Percentiles rank a stretch among this genome's conserved stretches.
These are phyloP conservation scores for Papilio elwesi DNA, from an alignment of 2,888 invertebrate genomes.

Conservation along the genomic window DNA sequence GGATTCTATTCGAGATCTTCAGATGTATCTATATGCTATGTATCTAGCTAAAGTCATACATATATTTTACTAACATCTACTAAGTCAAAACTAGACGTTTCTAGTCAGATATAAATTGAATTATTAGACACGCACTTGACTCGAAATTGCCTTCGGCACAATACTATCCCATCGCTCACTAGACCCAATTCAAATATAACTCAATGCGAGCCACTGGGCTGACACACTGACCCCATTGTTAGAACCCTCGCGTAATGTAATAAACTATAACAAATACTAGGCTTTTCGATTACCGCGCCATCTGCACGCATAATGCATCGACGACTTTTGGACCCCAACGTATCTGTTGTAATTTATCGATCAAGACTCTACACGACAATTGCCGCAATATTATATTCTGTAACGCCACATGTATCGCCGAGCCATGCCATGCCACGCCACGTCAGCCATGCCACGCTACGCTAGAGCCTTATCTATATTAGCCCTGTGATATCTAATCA, in stretches of 20 bases:
- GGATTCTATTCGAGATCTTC: too few relatives aligned
- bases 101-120: slow-evolving; percentile 4
- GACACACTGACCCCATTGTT: slow-evolving; percentile 37
- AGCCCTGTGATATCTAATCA: too few relatives aligned
- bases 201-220: slow-evolving; percentile 8
- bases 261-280: slow-evolving; percentile 33
- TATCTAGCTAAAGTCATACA: too few relatives aligned
- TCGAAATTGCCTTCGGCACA: slow-evolving; percentile 14
- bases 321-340: slow-evolving; percentile 3
- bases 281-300: slow-evolving; percentile 33
- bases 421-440: too few relatives aligned
- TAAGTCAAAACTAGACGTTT: too few relatives aligned
- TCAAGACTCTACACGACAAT: background rate
- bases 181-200: slow-evolving; percentile 18
- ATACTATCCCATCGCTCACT: background rate
- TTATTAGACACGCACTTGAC: slow-evolving; percentile 29
- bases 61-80: too few relatives aligned
- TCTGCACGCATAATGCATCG: slow-evolving; percentile 24
- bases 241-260: slow-evolving; percentile 19
- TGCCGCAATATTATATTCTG: background rate
- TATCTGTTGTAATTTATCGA: slow-evolving; percentile 7
- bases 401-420: too few relatives aligned
- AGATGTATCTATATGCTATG: too few relatives aligned
- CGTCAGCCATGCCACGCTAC: too few relatives aligned
- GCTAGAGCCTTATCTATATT: too few relatives aligned